A percentile compares a stretch with the other conserved stretches of the same genome.
Evolutionary conservation across 2,888 invertebrate genomes (phyloP).

Genomic region (Acanthosepion pharaonis): DNA sequence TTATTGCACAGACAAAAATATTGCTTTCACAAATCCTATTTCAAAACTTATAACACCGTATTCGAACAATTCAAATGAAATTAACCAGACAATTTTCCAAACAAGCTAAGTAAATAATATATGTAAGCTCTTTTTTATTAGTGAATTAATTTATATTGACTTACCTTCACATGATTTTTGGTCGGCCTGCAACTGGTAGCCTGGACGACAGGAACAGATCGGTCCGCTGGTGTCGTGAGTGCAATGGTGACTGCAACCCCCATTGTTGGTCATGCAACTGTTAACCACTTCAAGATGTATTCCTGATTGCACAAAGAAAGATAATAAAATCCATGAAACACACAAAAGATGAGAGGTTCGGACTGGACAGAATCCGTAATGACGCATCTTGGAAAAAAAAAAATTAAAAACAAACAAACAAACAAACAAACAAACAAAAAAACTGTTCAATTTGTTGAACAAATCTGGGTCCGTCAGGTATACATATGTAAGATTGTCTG

Average conservation of each 20-base stretch:
- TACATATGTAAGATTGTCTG: background rate
- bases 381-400: background rate
- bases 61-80: too few species aligned
- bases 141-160: background rate
- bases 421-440: too few species aligned
- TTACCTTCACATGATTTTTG: slow-evolving; percentile 71
- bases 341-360: background rate
- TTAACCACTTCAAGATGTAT: slow-evolving; percentile 75
- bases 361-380: background rate
- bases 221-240: slow-evolving; percentile 71
- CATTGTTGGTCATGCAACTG: slow-evolving; percentile 76
- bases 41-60: too few species aligned
- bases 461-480: background rate
- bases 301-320: slow-evolving; percentile 58
- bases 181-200: slow-evolving; percentile 72
- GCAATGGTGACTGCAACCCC: slow-evolving; percentile 77
- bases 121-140: too few species aligned
- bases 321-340: background rate
- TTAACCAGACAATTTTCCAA: too few species aligned
- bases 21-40: too few species aligned
- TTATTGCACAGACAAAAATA: too few species aligned
- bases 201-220: slow-evolving; percentile 69
- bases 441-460: background rate
- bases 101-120: too few species aligned
- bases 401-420: background rate